Percentiles rank a stretch among this genome's conserved stretches.
Evolutionary conservation across 2,113 vertebrate genomes (phyloP).

Genomic region (Dryoscopus gambensis): DNA sequence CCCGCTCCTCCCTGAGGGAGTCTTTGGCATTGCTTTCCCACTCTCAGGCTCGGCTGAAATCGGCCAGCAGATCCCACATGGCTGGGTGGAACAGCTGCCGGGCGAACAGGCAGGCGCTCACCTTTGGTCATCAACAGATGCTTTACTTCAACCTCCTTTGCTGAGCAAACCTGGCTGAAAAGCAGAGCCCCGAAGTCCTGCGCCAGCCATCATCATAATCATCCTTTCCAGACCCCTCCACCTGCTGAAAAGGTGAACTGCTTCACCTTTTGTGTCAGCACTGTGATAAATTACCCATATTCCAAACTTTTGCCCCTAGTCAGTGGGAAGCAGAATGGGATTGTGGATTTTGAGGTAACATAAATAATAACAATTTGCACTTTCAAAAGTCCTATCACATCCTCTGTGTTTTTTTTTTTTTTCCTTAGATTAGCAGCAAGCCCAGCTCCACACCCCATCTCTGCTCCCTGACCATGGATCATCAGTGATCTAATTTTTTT

Average conservation of each 20-base stretch:
- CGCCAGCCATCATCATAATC: background rate
- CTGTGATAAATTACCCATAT: background rate
- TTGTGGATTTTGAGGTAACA: background rate
- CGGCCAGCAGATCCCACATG: background rate
- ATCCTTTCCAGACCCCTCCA: background rate
- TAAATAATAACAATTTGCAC: background rate
- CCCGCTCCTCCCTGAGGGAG: accelerated
- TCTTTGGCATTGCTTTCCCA: background rate
- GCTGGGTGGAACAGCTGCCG: background rate
- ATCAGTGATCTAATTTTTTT: background rate
- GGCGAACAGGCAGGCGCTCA: background rate
- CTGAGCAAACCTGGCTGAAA: background rate
- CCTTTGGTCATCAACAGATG: background rate
- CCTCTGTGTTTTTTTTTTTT: background rate
- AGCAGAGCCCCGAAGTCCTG: background rate
- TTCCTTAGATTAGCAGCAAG: background rate
- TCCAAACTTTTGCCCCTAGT: background rate
- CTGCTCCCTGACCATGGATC: background rate
- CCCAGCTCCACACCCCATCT: background rate
- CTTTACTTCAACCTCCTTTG: background rate
- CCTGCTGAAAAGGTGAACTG: background rate
- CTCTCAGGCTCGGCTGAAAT: background rate
- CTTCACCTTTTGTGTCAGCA: background rate
- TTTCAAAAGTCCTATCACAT: background rate
- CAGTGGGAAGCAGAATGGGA: background rate